phyloP scores from a whole-genome alignment of 2,113 vertebrate genomes.

The Spilogale gracilis region DNA sequence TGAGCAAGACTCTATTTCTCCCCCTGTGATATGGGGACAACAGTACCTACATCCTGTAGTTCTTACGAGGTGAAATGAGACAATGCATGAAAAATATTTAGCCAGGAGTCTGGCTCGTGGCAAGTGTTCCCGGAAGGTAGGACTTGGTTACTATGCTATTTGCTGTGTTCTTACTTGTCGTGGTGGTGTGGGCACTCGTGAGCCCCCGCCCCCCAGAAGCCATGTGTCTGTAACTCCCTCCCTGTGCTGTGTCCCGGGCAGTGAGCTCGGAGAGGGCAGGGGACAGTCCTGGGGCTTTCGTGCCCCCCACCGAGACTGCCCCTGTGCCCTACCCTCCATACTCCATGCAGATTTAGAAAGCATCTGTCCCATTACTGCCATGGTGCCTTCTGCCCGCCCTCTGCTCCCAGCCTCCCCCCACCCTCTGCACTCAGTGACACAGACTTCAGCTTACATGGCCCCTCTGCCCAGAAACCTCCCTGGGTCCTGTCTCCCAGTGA shows the following conservation, averaged over 20 bases:
- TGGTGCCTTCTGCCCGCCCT: not conserved
- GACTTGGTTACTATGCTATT: fast-evolving
- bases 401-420: too few relatives aligned
- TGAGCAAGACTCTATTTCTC: not conserved
- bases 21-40: not conserved
- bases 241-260: not conserved
- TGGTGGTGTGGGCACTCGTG: fast-evolving
- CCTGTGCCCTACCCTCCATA: not conserved
- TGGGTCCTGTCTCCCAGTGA: not conserved
- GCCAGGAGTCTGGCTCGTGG: not conserved
- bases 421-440: too few relatives aligned
- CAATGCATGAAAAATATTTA: fast-evolving
- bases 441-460: too few relatives aligned
- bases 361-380: fast-evolving
- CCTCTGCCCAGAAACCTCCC: too few relatives aligned
- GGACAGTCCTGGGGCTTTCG: not conserved
- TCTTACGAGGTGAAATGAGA: too few relatives aligned
- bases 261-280: not conserved
- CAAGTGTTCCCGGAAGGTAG: fast-evolving
- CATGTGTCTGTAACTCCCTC: too few relatives aligned
- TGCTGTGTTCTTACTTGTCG: not conserved
- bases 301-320: fast-evolving
- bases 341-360: fast-evolving
- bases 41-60: not conserved
- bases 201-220: not conserved